Evolutionary conservation across 2,888 invertebrate genomes (phyloP), one percentile per base, ranked within the genome.

Genomic region (Chrysolina haemoptera): DNA sequence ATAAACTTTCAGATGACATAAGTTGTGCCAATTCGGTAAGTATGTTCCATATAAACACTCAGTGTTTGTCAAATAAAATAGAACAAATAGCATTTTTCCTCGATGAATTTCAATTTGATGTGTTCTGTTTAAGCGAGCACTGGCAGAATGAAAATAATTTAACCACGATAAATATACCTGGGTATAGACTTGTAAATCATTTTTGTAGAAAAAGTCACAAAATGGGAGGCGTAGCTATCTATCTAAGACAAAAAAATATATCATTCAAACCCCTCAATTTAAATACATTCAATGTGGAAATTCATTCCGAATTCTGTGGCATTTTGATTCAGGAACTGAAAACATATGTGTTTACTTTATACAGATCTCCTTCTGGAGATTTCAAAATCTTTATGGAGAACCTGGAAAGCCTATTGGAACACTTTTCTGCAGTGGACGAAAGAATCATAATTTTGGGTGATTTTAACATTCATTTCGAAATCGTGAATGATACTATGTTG

Each of bases 21-120:
- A n/a, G n/a, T 5, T 46, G 14, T n/a, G 14, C n/a, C 12, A 8
- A 55, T 27, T 68, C 55, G 59, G 55, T 68, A 14, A 68, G 68
- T 68, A 41, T 68, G 55, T 53, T 68, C 20, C 55, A 27, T 27
- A 27, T 27, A 3, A 27, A 27, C 27, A 27, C 5, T 1, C 27
- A 27, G 5, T 27, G 5, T 27, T 27, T 59, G 40, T 68, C 68
- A 55, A 68, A 68, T 59, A 68, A 68, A 40, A 8, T 68, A 6
- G 59, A 68, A 18, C 18, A 64, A 64, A 64, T 20, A 40, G 43
- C 41, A 10, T 18, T 22, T n/a, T 64, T 64, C 11, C 43, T 64
- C 9, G 20, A 64, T 64, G 43, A 64, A 6, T 62, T 35, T 62
- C 8, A 40, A n/a, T n/a, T n/a, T n/a, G n/a, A n/a, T n/a, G n/a